These are phyloP conservation scores for Scophthalmus maximus DNA, from an alignment of 2,113 vertebrate genomes.

Conservation along the genomic window DNA sequence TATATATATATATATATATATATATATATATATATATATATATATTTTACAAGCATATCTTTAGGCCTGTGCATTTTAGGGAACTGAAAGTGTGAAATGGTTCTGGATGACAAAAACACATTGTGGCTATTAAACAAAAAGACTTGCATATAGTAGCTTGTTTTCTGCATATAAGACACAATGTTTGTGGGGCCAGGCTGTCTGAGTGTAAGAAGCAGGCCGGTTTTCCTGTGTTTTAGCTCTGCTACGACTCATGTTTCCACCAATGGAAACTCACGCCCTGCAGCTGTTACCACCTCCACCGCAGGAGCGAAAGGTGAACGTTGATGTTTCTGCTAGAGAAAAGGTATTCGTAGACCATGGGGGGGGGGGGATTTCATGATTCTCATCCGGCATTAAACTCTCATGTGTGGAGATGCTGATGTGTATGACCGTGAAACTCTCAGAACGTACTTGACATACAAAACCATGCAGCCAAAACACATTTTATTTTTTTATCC, in stretches of 20 bases:
- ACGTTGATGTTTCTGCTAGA: not conserved
- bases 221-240: constrained; percentile 15
- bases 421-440: too few relatives aligned
- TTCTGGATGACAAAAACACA: too few relatives aligned
- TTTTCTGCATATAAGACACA: not conserved
- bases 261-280: constrained; percentile 55
- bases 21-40: too few relatives aligned
- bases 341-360: constrained; percentile 4
- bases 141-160: too few relatives aligned
- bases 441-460: not conserved
- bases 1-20: too few relatives aligned
- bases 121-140: too few relatives aligned
- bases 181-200: constrained; percentile 1
- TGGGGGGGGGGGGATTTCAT: not conserved
- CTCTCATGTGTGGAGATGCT: too few relatives aligned
- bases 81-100: too few relatives aligned
- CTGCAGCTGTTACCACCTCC: constrained; percentile 11
- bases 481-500: not conserved
- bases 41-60: too few relatives aligned
- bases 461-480: not conserved
- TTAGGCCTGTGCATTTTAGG: too few relatives aligned
- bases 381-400: not conserved
- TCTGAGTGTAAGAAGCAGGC: not conserved
- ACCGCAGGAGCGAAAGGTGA: constrained; percentile 34
- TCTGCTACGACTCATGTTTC: constrained; percentile 37